Percentiles rank a stretch among this genome's conserved stretches.
phyloP scores from a whole-genome alignment of 2,113 vertebrate species.

The Prunella himalayana region DNA sequence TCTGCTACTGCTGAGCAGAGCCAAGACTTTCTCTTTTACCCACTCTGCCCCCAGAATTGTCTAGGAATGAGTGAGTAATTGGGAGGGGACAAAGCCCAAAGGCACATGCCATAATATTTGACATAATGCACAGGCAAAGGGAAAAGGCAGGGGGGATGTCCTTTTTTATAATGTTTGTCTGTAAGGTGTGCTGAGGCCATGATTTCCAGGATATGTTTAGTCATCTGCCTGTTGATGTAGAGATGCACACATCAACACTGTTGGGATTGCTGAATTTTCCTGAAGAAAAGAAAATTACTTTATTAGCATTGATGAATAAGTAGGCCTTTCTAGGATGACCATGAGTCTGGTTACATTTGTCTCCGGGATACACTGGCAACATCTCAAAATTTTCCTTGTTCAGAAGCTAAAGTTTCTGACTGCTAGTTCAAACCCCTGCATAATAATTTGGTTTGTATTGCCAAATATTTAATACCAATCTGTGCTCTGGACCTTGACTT shows the following conservation, averaged over 20 bases:
- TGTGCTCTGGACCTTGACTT: neutral
- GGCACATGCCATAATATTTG: neutral
- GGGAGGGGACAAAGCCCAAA: neutral
- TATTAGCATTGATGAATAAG: neutral
- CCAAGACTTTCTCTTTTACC: neutral
- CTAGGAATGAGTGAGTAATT: fast-evolving
- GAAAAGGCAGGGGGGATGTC: neutral
- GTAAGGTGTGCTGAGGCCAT: neutral
- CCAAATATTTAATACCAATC: neutral
- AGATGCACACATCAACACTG: neutral
- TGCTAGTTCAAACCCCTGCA: neutral
- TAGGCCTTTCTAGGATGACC: neutral
- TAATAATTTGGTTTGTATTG: neutral
- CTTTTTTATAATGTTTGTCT: neutral
- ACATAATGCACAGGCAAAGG: neutral
- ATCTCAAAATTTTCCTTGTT: neutral
- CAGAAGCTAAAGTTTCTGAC: neutral
- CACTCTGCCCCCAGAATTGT: fast-evolving
- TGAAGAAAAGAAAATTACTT: neutral
- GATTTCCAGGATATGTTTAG: neutral
- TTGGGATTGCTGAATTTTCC: neutral
- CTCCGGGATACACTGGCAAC: neutral
- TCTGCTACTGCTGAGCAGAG: neutral
- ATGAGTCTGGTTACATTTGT: neutral
- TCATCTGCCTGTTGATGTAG: fast-evolving